These are phyloP conservation scores for Lates japonicus DNA, from an alignment of 2,797 vertebrate species.

Conservation along the genomic window DNA sequence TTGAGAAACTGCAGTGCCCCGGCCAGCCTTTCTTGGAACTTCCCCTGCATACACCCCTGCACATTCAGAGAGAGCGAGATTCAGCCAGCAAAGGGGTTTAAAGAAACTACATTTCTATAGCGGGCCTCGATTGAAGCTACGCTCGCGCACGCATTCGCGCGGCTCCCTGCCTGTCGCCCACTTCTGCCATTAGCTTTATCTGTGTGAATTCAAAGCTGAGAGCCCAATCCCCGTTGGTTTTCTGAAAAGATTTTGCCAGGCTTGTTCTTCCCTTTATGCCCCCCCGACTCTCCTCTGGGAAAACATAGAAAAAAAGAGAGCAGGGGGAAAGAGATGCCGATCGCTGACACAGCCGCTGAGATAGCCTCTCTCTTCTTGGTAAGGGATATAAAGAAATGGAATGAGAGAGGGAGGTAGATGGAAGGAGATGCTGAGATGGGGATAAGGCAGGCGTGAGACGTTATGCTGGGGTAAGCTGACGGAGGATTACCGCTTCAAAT, in stretches of 20 bases:
- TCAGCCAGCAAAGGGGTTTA: conserved; percentile 66
- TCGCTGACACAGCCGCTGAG: conserved; percentile 79
- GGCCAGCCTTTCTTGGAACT: conserved; percentile 66
- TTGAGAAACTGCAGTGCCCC: conserved; percentile 63
- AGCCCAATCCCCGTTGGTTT: conserved; percentile 62
- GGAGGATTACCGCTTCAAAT: conserved; percentile 75
- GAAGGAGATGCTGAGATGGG: conserved; percentile 68
- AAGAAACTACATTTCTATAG: conserved; percentile 75
- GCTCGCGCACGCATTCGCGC: conserved; percentile 42
- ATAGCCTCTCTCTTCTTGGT: conserved; percentile 75
- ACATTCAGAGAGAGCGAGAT: conserved; percentile 62
- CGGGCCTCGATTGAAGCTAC: conserved; percentile 61
- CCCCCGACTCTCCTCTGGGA: conserved; percentile 58
- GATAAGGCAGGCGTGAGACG: conserved; percentile 66
- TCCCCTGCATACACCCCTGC: conserved; percentile 66
- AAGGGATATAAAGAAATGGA: conserved; percentile 68
- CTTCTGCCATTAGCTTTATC: conserved; percentile 76
- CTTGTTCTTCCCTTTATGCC: conserved; percentile 76
- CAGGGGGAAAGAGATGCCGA: conserved; percentile 44
- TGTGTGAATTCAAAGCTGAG: conserved; percentile 68
- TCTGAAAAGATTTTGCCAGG: conserved; percentile 74
- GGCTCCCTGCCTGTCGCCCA: conserved; percentile 60
- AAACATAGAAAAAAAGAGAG: conserved; percentile 46
- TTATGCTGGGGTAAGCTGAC: conserved; percentile 79
- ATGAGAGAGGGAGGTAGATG: conserved; percentile 56